Conservation (phyloP, 2,888 invertebrate species). For the Resseliella maxima region DNA sequence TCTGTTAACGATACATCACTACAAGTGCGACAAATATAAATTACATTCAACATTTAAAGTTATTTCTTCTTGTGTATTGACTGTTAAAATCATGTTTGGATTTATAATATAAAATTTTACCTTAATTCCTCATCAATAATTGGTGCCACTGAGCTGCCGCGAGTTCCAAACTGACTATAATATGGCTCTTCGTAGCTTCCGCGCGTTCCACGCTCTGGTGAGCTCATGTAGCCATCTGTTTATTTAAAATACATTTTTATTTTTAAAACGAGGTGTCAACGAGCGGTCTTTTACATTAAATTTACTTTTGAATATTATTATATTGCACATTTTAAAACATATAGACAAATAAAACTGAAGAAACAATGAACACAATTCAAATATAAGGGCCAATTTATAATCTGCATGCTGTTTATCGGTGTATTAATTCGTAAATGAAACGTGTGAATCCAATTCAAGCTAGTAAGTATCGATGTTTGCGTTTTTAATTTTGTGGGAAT, state of each 20-base stretch:
- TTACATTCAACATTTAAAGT: neutral
- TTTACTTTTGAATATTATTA: too few relatives aligned
- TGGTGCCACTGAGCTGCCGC: conserved; percentile 79
- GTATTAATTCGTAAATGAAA: too few relatives aligned
- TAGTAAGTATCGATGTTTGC: too few relatives aligned
- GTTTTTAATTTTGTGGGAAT: too few relatives aligned
- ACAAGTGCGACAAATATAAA: conserved; percentile 61
- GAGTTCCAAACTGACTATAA: conserved; percentile 82
- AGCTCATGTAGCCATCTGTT: conserved; percentile 85
- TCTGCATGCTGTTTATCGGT: neutral
- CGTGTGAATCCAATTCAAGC: neutral
- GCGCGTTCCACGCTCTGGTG: conserved; percentile 82
- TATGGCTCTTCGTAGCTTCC: conserved; percentile 87
- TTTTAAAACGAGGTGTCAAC: neutral
- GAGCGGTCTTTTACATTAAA: too few relatives aligned
- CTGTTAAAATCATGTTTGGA: too few relatives aligned
- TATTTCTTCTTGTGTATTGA: neutral
- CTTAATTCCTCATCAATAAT: conserved; percentile 92
- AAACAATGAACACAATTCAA: neutral
- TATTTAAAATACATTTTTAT: neutral
- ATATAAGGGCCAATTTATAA: neutral
- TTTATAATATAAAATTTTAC: conserved; percentile 66
- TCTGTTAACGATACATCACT: conserved; percentile 77
- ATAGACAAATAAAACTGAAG: neutral
- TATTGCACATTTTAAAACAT: too few relatives aligned